phyloP scores from a whole-genome alignment of 2,797 vertebrate species.

The Scomberomorus guttatus region DNA sequence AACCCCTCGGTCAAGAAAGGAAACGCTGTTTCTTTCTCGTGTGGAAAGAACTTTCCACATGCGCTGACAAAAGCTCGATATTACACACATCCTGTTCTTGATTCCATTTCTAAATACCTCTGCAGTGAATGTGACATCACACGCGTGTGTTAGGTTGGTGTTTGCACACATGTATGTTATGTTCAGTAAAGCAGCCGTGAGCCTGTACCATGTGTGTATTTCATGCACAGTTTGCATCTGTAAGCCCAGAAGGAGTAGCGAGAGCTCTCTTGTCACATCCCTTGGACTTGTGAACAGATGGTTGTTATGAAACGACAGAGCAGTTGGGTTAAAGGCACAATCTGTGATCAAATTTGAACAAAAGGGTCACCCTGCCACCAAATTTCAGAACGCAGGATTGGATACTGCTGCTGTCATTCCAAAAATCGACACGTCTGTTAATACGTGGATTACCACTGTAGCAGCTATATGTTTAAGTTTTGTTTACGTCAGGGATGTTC shows the following conservation, averaged over 20 bases:
- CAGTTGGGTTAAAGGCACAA: slow-evolving; percentile 24
- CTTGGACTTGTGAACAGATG: slow-evolving; percentile 33
- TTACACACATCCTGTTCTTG: slow-evolving; percentile 53
- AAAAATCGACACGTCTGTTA: background rate
- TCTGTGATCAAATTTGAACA: background rate
- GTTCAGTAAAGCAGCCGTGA: slow-evolving; percentile 5
- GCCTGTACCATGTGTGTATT: background rate
- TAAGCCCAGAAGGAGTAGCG: background rate
- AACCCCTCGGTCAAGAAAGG: slow-evolving; percentile 18
- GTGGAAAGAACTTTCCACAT: slow-evolving; percentile 64
- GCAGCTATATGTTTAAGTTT: background rate
- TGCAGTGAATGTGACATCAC: background rate
- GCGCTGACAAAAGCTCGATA: slow-evolving; percentile 66
- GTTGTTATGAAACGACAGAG: slow-evolving; percentile 19
- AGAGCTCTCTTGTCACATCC: background rate
- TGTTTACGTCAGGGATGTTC: background rate
- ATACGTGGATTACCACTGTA: too few relatives aligned
- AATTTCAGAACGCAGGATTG: background rate
- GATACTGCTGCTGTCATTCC: background rate
- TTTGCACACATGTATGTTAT: background rate
- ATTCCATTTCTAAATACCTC: slow-evolving; percentile 1
- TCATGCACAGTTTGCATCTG: background rate
- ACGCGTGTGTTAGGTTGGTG: background rate
- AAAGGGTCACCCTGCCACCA: background rate
- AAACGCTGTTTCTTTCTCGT: slow-evolving; percentile 56